A percentile compares a stretch with the other conserved stretches of the same genome.
Conservation (phyloP, 2,888 invertebrate species). For the Plagodis dolabraria region DNA sequence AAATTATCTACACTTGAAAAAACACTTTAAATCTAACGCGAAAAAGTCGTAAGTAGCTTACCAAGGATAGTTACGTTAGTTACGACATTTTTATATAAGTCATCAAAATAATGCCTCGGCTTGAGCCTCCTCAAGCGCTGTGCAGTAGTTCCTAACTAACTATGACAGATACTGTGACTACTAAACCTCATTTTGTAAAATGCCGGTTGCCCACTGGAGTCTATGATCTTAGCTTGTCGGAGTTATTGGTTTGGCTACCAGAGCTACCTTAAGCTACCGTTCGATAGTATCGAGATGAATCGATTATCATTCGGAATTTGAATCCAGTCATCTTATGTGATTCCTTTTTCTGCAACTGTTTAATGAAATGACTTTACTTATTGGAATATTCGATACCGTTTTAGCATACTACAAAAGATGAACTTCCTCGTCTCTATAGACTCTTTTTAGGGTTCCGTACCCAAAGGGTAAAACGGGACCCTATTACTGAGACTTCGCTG, state of each 20-base stretch:
- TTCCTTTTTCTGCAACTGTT: too few species aligned
- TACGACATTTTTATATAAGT: conserved; percentile 17
- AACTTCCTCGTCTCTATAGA: too few species aligned
- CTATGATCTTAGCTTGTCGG: conserved; percentile 33
- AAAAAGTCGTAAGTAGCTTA: conserved; percentile 4
- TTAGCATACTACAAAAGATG: too few species aligned
- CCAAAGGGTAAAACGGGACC: too few species aligned
- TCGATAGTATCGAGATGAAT: conserved; percentile 46
- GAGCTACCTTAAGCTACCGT: conserved; percentile 42
- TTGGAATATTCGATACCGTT: too few species aligned
- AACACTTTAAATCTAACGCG: conserved; percentile 13
- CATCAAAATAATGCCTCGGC: conserved; percentile 47
- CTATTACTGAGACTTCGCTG: too few species aligned
- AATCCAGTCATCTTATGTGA: too few species aligned
- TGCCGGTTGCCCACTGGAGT: conserved; percentile 43
- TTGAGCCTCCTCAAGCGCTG: not conserved
- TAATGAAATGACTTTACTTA: too few species aligned
- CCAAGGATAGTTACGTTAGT: conserved; percentile 1
- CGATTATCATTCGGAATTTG: conserved; percentile 26
- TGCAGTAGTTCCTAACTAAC: conserved; percentile 4
- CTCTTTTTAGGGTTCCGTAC: too few species aligned
- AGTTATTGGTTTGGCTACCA: too few species aligned
- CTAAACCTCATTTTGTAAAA: conserved; percentile 54
- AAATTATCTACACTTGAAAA: conserved; percentile 63
- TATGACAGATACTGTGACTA: conserved; percentile 12